Conservation (phyloP, 2,888 invertebrate species). For the Eupithecia exiguata region DNA sequence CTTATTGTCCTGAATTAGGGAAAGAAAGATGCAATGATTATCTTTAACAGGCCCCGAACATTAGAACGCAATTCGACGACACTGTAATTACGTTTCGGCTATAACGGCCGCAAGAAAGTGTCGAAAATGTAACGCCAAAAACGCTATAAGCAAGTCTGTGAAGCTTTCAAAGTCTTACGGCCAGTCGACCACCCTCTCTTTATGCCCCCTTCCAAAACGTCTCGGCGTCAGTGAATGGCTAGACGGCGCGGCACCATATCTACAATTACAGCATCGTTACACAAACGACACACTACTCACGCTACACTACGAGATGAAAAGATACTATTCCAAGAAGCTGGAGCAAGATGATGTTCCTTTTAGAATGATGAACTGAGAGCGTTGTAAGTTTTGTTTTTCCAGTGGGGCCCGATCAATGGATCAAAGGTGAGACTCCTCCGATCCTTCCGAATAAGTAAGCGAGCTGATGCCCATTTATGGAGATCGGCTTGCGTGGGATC, state of each 20-base stretch:
- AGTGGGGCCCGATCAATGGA: slow-evolving; percentile 2
- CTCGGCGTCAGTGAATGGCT: slow-evolving; percentile 63
- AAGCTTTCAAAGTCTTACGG: slow-evolving; percentile 31
- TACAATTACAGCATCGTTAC: slow-evolving; percentile 59
- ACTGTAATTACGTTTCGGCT: slow-evolving; percentile 39
- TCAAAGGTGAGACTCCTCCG: neutral
- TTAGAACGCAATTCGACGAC: slow-evolving; percentile 38
- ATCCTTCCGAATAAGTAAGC: neutral
- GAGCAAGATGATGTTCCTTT: slow-evolving; percentile 15
- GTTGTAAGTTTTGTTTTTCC: neutral
- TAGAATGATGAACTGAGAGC: slow-evolving; percentile 7
- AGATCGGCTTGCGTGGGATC: neutral
- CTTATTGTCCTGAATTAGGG: slow-evolving; percentile 38
- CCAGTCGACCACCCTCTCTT: slow-evolving; percentile 35
- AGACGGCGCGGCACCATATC: slow-evolving; percentile 71
- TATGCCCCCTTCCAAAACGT: slow-evolving; percentile 46
- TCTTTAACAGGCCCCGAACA: slow-evolving; percentile 40
- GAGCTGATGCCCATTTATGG: too few species aligned
- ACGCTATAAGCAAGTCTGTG: slow-evolving; percentile 21
- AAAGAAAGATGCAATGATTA: slow-evolving; percentile 39
- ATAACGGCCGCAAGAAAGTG: slow-evolving; percentile 38
- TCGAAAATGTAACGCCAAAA: slow-evolving; percentile 26
- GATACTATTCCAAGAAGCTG: slow-evolving; percentile 20
- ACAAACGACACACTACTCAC: slow-evolving; percentile 25
- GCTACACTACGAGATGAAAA: slow-evolving; percentile 21